Evolutionary conservation across 1,140 invertebrate species (phyloP), one percentile per base, ranked within the genome.

Genomic region (Condylostylus longicornis): DNA sequence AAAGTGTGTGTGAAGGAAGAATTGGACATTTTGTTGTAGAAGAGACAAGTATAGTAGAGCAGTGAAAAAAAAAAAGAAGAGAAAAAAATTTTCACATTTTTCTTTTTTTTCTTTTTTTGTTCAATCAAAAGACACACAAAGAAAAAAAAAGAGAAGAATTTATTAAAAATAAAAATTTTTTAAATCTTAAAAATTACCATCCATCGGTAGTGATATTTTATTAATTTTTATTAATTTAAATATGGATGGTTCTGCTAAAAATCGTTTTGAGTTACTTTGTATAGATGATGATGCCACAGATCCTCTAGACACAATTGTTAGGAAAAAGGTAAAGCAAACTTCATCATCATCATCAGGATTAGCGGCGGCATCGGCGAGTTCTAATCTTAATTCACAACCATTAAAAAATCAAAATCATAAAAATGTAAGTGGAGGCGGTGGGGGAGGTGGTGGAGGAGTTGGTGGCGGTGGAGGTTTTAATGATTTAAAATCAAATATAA

Each of bases 171-270:
- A n/a, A n/a, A n/a, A n/a, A n/a, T n/a, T n/a, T n/a, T n/a, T n/a
- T n/a, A 25, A 25, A 8, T n/a, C 23, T 7, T 25, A 25, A 25
- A 25, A 25, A 25, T 25, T n/a, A 25, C 23, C 23, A 25, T 25
- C 23, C 23, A 25, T 25, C 23, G 23, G 7, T 25, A 25, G 23
- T 25, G 23, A 8, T 8, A 25, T 8, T 8, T 25, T 25, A n/a
- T 25, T 25, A 25, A 25, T 25, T 38, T 71, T 76, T 3, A 59
- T 71, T 5, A 72, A 8, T 33, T 17, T 17, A 47, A 57, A 44
- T 47, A 94, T 94, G 87, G 87, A 91, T 69, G 83, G 79, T 69
- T 71, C 78, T 54, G 94, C 93, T 74, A 89, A 84, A 53, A 95
- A 95, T 70, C 82, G 89, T 69, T 94, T 86, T 68, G 81, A 77